A percentile compares a stretch with the other conserved stretches of the same genome.
Conservation (phyloP, 2,888 invertebrate genomes). For the Mesopsocus fuscifrons region DNA sequence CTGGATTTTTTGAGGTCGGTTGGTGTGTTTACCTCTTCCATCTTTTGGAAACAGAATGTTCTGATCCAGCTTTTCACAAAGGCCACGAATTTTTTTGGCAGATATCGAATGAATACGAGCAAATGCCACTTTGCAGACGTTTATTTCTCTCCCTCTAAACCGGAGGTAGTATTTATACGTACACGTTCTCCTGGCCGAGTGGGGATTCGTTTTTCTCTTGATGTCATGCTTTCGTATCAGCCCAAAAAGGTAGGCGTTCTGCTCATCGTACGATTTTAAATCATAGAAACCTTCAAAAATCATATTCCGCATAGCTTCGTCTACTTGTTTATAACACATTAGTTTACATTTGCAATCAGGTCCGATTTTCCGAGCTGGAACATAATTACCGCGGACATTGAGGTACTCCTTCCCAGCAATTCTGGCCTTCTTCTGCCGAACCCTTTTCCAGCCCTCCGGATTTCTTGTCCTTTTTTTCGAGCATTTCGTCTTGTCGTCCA, state of each 20-base stretch:
- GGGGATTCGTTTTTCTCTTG: constrained; percentile 33
- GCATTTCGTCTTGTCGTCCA: constrained; percentile 3
- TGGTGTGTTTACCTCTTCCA: constrained; percentile 29
- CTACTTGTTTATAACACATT: constrained; percentile 32
- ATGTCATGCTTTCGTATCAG: constrained; percentile 37
- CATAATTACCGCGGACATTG: constrained; percentile 8
- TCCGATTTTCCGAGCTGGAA: constrained; percentile 19
- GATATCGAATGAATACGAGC: constrained; percentile 38
- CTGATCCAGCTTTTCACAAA: constrained; percentile 38
- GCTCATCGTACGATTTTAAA: constrained; percentile 36
- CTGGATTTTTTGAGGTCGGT: constrained; percentile 21
- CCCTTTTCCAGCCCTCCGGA: constrained; percentile 5
- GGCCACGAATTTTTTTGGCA: constrained; percentile 33
- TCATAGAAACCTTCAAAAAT: constrained; percentile 36
- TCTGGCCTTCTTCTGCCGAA: constrained; percentile 1
- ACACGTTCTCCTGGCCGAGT: constrained; percentile 33
- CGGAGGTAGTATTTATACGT: constrained; percentile 36
- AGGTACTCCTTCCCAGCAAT: constrained; percentile 5
- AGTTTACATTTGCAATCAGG: constrained; percentile 34
- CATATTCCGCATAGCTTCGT: constrained; percentile 30
- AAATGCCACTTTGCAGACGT: constrained; percentile 36
- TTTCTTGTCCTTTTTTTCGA: constrained; percentile 3
- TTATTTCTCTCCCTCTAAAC: constrained; percentile 33
- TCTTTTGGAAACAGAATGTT: constrained; percentile 37
- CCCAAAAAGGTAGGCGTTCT: constrained; percentile 36